Conservation (phyloP, 2,888 invertebrate species). For the Tetanocera ferruginea region DNA sequence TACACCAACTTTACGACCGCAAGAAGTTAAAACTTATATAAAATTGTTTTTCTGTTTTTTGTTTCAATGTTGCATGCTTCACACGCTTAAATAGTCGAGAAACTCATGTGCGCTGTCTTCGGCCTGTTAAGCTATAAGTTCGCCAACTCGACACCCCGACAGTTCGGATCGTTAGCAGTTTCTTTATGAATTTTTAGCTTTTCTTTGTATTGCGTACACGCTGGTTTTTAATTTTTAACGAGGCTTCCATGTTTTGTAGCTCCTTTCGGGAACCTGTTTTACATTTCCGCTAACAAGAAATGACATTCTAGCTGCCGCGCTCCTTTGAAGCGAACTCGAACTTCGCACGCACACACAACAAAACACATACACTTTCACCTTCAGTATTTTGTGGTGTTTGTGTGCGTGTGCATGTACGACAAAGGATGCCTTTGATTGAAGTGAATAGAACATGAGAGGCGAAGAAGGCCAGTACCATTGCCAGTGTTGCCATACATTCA, state of each 20-base stretch:
- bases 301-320: conserved; percentile 47
- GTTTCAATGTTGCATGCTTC: conserved; percentile 54
- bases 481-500: conserved; percentile 35
- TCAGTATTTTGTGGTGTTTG: not conserved
- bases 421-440: conserved; percentile 51
- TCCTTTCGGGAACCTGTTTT: conserved; percentile 41
- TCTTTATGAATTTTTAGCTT: conserved; percentile 23
- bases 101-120: conserved; percentile 1
- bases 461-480: conserved; percentile 16
- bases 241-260: conserved; percentile 35
- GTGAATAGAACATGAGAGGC: conserved; percentile 38
- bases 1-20: conserved; percentile 53
- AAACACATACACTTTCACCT: not conserved
- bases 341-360: not conserved
- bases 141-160: not conserved
- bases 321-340: not conserved
- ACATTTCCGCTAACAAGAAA: conserved; percentile 50
- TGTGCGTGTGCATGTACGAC: not conserved
- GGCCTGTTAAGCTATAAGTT: not conserved
- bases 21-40: conserved; percentile 53
- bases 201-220: conserved; percentile 10
- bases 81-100: conserved; percentile 51
- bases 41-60: not conserved
- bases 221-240: conserved; percentile 60
- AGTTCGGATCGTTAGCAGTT: not conserved